Conservation (phyloP, 2,113 vertebrate genomes). For the Lagopus muta region DNA sequence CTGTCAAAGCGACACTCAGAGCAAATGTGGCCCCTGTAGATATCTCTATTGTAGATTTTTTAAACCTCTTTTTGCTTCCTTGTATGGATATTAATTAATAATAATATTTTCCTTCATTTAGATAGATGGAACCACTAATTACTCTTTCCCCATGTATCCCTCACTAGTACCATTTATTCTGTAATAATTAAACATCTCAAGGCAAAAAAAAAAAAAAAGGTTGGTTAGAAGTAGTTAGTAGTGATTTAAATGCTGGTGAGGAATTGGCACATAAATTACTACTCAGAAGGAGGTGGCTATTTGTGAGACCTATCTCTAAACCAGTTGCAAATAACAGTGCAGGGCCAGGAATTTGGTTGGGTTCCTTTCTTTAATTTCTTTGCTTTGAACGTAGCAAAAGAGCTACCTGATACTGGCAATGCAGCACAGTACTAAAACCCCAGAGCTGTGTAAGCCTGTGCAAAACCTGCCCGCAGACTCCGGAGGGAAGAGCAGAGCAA, state of each 20-base stretch:
- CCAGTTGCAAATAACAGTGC: not conserved
- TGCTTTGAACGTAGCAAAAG: not conserved
- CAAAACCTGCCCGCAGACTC: not conserved
- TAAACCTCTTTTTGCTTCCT: conserved; percentile 60
- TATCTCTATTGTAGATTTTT: conserved; percentile 73
- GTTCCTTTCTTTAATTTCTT: not conserved
- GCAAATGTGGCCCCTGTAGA: conserved; percentile 72
- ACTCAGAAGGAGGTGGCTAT: not conserved
- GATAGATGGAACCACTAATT: conserved; percentile 78
- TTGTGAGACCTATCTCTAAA: not conserved
- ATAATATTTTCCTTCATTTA: conserved; percentile 78
- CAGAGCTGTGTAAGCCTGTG: not conserved
- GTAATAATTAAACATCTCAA: conserved; percentile 75
- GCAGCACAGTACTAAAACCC: rapidly evolving
- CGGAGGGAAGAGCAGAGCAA: not conserved
- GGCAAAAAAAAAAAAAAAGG: conserved; percentile 45
- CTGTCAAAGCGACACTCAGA: conserved; percentile 72
- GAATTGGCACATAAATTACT: conserved; percentile 32
- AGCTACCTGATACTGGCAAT: not conserved
- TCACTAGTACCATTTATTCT: conserved; percentile 70
- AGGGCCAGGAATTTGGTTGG: not conserved
- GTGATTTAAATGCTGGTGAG: conserved; percentile 43
- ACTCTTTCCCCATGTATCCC: conserved; percentile 71
- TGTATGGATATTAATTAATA: conserved; percentile 79
- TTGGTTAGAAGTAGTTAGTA: conserved; percentile 43